Evolutionary conservation across 2,888 invertebrate genomes (phyloP).

Genomic region (Zygothrica quintamaculata): DNA sequence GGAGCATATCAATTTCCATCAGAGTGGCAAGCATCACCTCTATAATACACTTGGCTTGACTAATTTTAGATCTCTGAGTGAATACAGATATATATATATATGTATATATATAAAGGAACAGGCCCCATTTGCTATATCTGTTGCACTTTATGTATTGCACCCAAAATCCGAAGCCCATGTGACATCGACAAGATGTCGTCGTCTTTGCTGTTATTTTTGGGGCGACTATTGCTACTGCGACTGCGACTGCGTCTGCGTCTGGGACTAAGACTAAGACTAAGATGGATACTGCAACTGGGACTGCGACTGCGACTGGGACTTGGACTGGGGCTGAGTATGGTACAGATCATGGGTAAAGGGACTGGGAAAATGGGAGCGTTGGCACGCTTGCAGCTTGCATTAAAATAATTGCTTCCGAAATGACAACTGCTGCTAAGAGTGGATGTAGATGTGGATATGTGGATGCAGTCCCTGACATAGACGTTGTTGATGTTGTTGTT

Average conservation of each 20-base stretch:
- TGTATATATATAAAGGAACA: too few species aligned
- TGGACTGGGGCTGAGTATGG: slow-evolving; percentile 10
- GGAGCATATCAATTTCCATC: slow-evolving; percentile 61
- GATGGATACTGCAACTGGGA: slow-evolving; percentile 21
- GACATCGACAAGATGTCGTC: slow-evolving; percentile 68
- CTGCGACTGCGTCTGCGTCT: slow-evolving; percentile 22
- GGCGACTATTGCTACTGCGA: slow-evolving; percentile 27
- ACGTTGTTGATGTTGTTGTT: slow-evolving; percentile 27
- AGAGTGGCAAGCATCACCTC: slow-evolving; percentile 61
- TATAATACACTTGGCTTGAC: slow-evolving; percentile 48
- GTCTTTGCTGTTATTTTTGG: slow-evolving; percentile 24
- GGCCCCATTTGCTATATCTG: too few species aligned
- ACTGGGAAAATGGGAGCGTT: slow-evolving; percentile 27
- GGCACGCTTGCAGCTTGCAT: slow-evolving; percentile 68
- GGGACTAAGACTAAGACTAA: slow-evolving; percentile 10
- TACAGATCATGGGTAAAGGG: too few species aligned
- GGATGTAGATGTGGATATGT: slow-evolving; percentile 43
- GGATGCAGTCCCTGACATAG: slow-evolving; percentile 35
- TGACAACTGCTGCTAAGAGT: slow-evolving; percentile 74
- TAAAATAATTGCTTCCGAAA: slow-evolving; percentile 83
- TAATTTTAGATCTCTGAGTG: slow-evolving; percentile 74
- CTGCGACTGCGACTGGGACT: slow-evolving; percentile 24
- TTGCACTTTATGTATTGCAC: too few species aligned
- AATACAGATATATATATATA: too few species aligned
- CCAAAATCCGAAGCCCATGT: slow-evolving; percentile 56